A percentile compares a stretch with the other conserved stretches of the same genome.
phyloP scores from a whole-genome alignment of 1,140 invertebrate species.

The Brachionus angularis region DNA sequence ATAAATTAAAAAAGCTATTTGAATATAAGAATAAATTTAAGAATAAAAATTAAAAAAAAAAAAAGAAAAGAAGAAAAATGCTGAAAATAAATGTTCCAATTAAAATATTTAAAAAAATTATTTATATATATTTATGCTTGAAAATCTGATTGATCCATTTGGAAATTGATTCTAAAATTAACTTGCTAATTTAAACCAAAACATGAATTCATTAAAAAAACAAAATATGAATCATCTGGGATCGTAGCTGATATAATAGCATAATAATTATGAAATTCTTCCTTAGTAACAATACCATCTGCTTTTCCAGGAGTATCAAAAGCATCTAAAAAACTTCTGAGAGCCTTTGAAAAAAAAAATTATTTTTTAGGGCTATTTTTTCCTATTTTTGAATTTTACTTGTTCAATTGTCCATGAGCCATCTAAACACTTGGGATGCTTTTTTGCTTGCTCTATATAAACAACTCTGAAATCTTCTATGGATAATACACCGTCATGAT shows the following conservation, averaged over 20 bases:
- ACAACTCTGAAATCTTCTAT: constrained; percentile 41
- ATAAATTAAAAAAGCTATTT: too few relatives aligned
- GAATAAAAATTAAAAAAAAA: too few relatives aligned
- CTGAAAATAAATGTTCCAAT: too few relatives aligned
- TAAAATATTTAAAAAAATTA: too few relatives aligned
- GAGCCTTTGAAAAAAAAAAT: constrained; percentile 20
- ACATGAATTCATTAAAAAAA: constrained; percentile 42
- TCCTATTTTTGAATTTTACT: background rate
- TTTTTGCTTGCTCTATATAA: constrained; percentile 35
- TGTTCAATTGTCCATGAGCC: constrained; percentile 39
- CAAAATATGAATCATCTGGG: constrained; percentile 43
- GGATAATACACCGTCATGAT: constrained; percentile 40
- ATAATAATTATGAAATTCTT: constrained; percentile 43
- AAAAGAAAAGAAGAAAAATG: too few relatives aligned
- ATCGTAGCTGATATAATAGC: constrained; percentile 39
- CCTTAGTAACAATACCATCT: constrained; percentile 33
- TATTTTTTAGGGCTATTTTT: background rate
- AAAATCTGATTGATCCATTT: too few relatives aligned
- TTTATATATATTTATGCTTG: too few relatives aligned
- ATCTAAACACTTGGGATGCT: constrained; percentile 31
- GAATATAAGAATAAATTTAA: too few relatives aligned
- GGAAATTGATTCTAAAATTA: too few relatives aligned
- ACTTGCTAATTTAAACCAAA: too few relatives aligned
- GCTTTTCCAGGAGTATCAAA: constrained; percentile 37
- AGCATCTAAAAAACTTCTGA: constrained; percentile 40